Evolutionary conservation across 2,888 invertebrate genomes (phyloP), one percentile per base, ranked within the genome.

Genomic region (Cecidostiba fungosa): DNA sequence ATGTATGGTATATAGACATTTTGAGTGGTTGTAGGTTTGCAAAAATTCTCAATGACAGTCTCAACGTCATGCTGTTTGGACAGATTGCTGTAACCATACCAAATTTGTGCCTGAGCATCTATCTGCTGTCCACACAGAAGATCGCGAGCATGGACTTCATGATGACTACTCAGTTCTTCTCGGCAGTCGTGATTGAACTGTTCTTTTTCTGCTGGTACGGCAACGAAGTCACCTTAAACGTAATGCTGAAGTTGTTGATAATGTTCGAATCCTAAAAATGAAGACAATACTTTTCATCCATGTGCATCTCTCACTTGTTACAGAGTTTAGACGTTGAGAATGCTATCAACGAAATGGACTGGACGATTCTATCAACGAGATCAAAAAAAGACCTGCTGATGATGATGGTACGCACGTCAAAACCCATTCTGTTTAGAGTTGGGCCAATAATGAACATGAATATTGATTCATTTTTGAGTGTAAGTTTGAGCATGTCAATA

Each of bases 201-300:
- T 87, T 84, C 82, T 87, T 87, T 23, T 87, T 87, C 43, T 87
- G 87, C 43, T 87, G 87, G 87, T 87, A 87, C 36, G 87, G 87
- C 16, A 87, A 87, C 23, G 82, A 87, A 86, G 87, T 87, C 1
- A 87, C 84, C 1, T 77, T 87, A 14, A 70, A 84, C 50, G 87
- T 87, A 86, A 86, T 77, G 2, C 23, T 26, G 14, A 10, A 66
- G 1, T n/a, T 59, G 50, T 59, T 23, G 47, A 50, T 16, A 59
- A 23, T 29, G 23, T 23, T 73, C 29, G 39, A 39, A 16, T n/a
- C 36, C 29, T 36, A 26, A 72, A 39, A n/a, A 47, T 43, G 29
- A 6, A 50, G 16, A 69, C 19, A 29, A 50, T 4, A 43, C 19
- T 43, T n/a, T 54, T 19, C 19, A 19, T 43, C n/a, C 16, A 14